Percentiles rank a stretch among this genome's conserved stretches.
phyloP scores from a whole-genome alignment of 1,140 invertebrate species.

The Popillia japonica region DNA sequence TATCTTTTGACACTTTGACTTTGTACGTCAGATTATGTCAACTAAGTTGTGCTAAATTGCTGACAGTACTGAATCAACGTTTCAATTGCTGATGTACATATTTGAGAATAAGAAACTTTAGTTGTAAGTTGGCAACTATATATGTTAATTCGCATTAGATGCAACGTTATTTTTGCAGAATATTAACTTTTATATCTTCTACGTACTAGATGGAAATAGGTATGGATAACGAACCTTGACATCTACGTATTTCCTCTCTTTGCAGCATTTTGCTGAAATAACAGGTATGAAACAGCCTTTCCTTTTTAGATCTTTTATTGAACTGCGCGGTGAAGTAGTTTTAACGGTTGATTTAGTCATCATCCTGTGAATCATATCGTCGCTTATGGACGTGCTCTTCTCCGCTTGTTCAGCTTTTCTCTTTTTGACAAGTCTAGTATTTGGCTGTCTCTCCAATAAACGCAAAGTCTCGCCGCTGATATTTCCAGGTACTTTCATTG shows the following conservation, averaged over 20 bases:
- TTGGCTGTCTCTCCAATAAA: conserved; percentile 7
- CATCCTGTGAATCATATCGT: background rate
- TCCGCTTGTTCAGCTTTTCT: conserved; percentile 22
- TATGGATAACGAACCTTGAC: background rate
- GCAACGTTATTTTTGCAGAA: no score
- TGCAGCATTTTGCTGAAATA: background rate
- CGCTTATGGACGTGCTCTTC: conserved; percentile 15
- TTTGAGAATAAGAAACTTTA: no score
- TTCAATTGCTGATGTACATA: no score
- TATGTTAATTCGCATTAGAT: no score
- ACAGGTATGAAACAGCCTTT: conserved; percentile 15
- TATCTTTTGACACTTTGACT: no score
- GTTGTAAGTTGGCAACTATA: no score
- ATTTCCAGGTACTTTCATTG: background rate
- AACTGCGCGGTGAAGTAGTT: background rate
- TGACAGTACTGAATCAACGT: no score
- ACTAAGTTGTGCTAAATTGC: no score
- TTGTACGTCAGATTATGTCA: no score
- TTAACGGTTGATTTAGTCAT: background rate
- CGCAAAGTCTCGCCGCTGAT: conserved; percentile 8
- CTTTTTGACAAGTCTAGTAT: conserved; percentile 21
- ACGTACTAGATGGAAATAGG: no score
- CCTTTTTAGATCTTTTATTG: background rate
- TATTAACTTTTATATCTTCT: no score
- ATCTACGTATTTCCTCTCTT: background rate